A percentile compares a stretch with the other conserved stretches of the same genome.
Conservation (phyloP, 2,888 invertebrate genomes). For the Sinhomidia bicolor region DNA sequence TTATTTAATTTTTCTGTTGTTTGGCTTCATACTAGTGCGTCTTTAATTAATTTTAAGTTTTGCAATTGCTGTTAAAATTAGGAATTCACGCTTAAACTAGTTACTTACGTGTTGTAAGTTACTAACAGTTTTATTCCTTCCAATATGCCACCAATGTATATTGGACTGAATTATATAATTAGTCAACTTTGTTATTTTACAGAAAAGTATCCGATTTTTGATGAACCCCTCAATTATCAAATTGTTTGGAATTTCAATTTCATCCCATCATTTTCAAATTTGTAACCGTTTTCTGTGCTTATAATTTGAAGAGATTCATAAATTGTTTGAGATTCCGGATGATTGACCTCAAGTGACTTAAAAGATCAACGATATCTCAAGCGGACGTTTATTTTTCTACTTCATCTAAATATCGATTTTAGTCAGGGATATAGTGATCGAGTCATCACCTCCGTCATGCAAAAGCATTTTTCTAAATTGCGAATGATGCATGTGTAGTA, state of each 20-base stretch:
- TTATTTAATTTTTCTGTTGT: too few species aligned
- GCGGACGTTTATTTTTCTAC: slow-evolving; percentile 69
- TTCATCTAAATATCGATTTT: slow-evolving; percentile 49
- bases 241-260: slow-evolving; percentile 42
- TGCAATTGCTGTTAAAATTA: too few species aligned
- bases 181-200: slow-evolving; percentile 59
- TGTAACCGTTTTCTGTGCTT: slow-evolving; percentile 17
- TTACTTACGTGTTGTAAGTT: neutral
- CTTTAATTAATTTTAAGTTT: too few species aligned
- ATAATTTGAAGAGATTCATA: slow-evolving; percentile 43
- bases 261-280: slow-evolving; percentile 3
- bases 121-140: neutral
- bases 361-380: slow-evolving; percentile 59
- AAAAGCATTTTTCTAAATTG: neutral
- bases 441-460: neutral
- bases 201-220: slow-evolving; percentile 80
- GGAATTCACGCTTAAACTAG: too few species aligned
- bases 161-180: neutral
- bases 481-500: neutral
- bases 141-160: too few species aligned
- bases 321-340: slow-evolving; percentile 61
- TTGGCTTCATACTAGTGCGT: too few species aligned
- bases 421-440: slow-evolving; percentile 22
- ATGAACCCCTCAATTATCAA: slow-evolving; percentile 48
- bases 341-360: slow-evolving; percentile 68